Conservation (phyloP, 2,888 invertebrate genomes). For the Pristionchus arcanus region DNA sequence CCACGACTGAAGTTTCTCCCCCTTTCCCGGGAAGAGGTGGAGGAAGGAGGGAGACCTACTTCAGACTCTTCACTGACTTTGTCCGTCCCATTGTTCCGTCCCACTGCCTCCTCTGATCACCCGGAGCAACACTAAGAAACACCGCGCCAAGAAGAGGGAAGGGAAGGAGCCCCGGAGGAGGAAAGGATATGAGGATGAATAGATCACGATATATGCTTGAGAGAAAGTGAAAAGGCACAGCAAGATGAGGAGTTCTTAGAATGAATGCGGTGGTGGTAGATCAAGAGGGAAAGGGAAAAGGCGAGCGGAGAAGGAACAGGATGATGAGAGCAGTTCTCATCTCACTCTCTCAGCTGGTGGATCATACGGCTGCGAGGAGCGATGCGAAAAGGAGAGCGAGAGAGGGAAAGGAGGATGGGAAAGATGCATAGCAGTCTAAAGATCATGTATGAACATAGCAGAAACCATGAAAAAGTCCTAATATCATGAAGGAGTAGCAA, state of each 20-base stretch:
- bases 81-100: conserved; percentile 22
- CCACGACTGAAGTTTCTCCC: neutral
- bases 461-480: neutral
- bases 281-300: conserved; percentile 27
- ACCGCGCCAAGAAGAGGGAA: neutral
- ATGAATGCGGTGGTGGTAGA: conserved; percentile 15
- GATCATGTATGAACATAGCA: neutral
- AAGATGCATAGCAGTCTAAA: neutral
- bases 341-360: neutral
- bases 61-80: conserved; percentile 2
- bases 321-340: conserved; percentile 2
- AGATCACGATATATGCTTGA: neutral
- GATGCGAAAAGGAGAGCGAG: too few species aligned
- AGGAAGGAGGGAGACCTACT: neutral
- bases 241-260: conserved; percentile 11
- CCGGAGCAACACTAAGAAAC: neutral
- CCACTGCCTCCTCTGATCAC: neutral
- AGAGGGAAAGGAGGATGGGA: neutral
- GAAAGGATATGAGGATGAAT: neutral
- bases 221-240: conserved; percentile 1
- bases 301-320: conserved; percentile 34
- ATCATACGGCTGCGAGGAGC: conserved; percentile 5
- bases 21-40: neutral
- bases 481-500: neutral
- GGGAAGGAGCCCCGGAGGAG: neutral